A percentile compares a stretch with the other conserved stretches of the same genome.
phyloP scores from a whole-genome alignment of 2,797 vertebrate species.

The Champsocephalus esox region DNA sequence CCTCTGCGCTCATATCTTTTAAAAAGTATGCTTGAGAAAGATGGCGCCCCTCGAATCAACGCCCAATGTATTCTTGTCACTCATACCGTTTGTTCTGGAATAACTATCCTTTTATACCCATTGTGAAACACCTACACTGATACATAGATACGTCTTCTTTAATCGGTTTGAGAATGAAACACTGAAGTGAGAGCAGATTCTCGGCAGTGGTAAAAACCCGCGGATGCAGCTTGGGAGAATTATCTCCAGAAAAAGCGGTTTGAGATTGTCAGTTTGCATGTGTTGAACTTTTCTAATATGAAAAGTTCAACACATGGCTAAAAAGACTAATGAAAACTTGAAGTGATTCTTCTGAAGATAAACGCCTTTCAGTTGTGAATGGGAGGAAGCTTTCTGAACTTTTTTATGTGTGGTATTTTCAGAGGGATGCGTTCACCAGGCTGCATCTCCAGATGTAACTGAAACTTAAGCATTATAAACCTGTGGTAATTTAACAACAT shows the following conservation, averaged over 20 bases:
- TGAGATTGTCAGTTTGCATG: conserved; percentile 58
- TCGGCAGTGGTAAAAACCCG: conserved; percentile 50
- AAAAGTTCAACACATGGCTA: conserved; percentile 41
- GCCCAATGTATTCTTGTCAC: conserved; percentile 45
- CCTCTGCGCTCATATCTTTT: conserved; percentile 59
- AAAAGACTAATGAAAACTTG: conserved; percentile 47
- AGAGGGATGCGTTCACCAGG: background rate
- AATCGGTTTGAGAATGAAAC: conserved; percentile 45
- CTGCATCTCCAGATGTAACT: background rate
- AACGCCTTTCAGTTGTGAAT: conserved; percentile 52
- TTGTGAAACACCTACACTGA: conserved; percentile 65
- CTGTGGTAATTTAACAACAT: background rate
- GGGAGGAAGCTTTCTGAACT: conserved; percentile 17
- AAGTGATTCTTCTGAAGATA: conserved; percentile 36
- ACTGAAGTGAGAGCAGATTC: conserved; percentile 49
- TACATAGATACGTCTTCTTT: conserved; percentile 40
- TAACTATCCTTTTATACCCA: conserved; percentile 27
- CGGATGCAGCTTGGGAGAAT: conserved; percentile 62
- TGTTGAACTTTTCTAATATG: conserved; percentile 42
- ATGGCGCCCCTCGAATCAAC: conserved; percentile 52
- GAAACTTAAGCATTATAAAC: background rate
- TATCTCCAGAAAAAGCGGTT: conserved; percentile 63
- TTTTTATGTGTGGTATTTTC: background rate
- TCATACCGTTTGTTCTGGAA: conserved; percentile 36
- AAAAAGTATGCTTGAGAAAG: conserved; percentile 57